Conservation (phyloP, 2,797 vertebrate species). For the Syndactyla subalaris region DNA sequence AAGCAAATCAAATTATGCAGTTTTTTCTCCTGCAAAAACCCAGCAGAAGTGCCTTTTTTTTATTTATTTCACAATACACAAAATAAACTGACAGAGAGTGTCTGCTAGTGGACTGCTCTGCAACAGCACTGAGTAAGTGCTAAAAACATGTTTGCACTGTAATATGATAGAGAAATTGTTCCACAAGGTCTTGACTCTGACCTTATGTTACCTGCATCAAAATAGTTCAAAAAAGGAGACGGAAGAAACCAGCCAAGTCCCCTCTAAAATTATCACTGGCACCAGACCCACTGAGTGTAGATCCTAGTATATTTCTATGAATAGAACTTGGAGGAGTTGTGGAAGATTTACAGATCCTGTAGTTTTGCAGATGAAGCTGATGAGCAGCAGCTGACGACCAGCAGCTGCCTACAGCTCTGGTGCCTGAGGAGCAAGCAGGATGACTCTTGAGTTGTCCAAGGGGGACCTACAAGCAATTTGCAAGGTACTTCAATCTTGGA, state of each 20-base stretch:
- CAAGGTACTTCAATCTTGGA: constrained; percentile 11
- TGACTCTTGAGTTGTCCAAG: background rate
- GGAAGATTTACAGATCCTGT: constrained; percentile 59
- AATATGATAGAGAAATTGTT: constrained; percentile 49
- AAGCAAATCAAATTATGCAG: background rate
- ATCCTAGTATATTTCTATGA: constrained; percentile 61
- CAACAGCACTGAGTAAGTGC: background rate
- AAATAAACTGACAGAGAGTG: constrained; percentile 16
- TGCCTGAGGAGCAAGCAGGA: background rate
- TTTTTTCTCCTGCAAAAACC: background rate
- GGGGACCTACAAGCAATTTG: background rate
- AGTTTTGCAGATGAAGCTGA: constrained; percentile 60
- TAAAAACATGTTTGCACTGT: background rate
- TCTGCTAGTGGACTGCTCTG: constrained; percentile 4
- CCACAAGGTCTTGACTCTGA: background rate
- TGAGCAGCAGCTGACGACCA: constrained; percentile 31
- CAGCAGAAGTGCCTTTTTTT: background rate
- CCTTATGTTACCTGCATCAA: constrained; percentile 50
- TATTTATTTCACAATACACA: constrained; percentile 3
- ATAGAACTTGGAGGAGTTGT: constrained; percentile 41
- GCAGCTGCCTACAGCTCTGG: background rate
- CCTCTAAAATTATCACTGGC: constrained; percentile 72
- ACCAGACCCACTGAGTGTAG: constrained; percentile 45
- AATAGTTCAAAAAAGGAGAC: constrained; percentile 60
- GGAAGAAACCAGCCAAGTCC: constrained; percentile 52